Conservation (phyloP, 2,113 vertebrate species). For the Micronycteris hirsuta region DNA sequence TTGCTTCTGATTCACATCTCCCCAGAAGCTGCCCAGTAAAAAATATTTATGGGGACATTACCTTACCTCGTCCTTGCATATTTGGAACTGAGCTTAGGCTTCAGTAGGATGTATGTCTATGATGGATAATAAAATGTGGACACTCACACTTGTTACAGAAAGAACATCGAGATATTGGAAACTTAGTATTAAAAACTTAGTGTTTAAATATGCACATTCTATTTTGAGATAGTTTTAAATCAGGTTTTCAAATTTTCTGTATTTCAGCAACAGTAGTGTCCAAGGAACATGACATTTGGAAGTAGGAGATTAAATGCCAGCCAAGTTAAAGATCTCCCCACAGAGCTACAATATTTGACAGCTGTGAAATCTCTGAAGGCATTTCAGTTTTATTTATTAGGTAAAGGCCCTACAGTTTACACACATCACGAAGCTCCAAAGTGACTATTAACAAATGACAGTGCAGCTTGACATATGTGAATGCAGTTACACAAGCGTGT, state of each 20-base stretch:
- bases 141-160: neutral
- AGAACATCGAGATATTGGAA: neutral
- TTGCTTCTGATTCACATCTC: neutral
- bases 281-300: neutral
- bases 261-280: neutral
- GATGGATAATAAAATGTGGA: neutral
- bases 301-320: neutral
- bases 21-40: neutral
- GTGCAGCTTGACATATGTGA: neutral
- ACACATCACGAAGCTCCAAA: constrained; percentile 22
- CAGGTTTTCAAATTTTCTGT: neutral
- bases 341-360: constrained; percentile 10
- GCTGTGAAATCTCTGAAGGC: constrained; percentile 44
- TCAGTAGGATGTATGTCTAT: neutral
- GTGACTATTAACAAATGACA: constrained; percentile 11
- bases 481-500: neutral
- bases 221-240: neutral
- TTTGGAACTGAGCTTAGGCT: neutral
- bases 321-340: constrained; percentile 9
- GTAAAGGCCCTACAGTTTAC: neutral
- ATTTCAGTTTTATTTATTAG: constrained; percentile 31
- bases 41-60: neutral
- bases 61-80: neutral
- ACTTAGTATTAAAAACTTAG: neutral
- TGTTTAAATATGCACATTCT: neutral